A percentile compares a stretch with the other conserved stretches of the same genome.
These are phyloP conservation scores for Aplocera efformata DNA, from an alignment of 2,888 invertebrate species.

Conservation along the genomic window DNA sequence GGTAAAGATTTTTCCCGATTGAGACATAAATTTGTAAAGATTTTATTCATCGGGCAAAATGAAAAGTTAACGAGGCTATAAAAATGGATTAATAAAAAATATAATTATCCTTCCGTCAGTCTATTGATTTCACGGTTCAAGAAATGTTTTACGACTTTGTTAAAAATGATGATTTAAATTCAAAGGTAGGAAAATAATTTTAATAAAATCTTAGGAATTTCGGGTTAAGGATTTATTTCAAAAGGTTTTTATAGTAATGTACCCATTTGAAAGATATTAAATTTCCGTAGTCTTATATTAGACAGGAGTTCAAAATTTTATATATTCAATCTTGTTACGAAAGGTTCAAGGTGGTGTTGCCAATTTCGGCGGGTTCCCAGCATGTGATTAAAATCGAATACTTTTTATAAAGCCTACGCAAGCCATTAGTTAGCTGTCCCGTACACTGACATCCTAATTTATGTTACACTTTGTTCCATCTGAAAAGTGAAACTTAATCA, in stretches of 20 bases:
- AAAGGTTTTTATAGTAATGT: no score
- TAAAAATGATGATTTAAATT: no score
- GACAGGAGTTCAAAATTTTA: no score
- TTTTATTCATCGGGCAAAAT: constrained; percentile 7
- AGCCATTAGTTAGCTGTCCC: constrained; percentile 30
- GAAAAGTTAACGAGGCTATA: constrained; percentile 10
- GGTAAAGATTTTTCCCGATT: constrained; percentile 16
- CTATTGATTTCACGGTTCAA: no score
- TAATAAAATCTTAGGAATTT: no score
- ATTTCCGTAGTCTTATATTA: no score
- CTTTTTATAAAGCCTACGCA: constrained; percentile 12
- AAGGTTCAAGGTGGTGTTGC: no score
- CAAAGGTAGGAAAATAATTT: no score
- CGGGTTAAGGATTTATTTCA: no score
- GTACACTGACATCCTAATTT: constrained; percentile 28
- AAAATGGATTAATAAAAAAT: constrained; percentile 1
- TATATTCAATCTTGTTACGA: no score
- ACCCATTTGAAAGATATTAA: no score
- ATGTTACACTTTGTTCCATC: constrained; percentile 21
- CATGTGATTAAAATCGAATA: constrained; percentile 23
- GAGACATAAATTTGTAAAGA: constrained; percentile 10
- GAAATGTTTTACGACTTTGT: no score
- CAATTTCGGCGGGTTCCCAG: background rate
- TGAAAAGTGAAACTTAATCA: constrained; percentile 25
- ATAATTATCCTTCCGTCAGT: background rate